Evolutionary conservation across 1,140 invertebrate genomes (phyloP).

Genomic region (Homarus americanus): DNA sequence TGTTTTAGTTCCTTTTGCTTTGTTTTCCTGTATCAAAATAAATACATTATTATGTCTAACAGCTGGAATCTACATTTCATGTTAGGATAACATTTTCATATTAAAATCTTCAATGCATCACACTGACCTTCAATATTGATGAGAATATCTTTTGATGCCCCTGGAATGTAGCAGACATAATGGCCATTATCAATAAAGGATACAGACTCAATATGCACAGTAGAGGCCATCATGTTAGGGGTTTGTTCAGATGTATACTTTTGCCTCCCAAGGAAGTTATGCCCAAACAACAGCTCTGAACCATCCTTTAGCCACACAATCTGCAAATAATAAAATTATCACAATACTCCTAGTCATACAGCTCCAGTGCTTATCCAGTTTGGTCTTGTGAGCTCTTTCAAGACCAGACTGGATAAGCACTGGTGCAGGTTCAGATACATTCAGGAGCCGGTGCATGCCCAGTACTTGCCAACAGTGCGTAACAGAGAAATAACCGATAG

Average conservation of each 20-base stretch:
- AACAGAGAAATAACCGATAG: too few species aligned
- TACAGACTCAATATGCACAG: conserved; percentile 45
- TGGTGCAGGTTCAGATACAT: too few species aligned
- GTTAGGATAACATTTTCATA: not conserved
- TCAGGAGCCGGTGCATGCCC: too few species aligned
- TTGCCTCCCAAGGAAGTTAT: not conserved
- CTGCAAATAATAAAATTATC: not conserved
- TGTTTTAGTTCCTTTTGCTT: too few species aligned
- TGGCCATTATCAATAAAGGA: conserved; percentile 59
- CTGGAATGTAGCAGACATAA: conserved; percentile 63
- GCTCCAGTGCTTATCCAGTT: too few species aligned
- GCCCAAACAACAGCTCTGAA: conserved; percentile 41
- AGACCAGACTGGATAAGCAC: too few species aligned
- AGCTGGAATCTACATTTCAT: too few species aligned
- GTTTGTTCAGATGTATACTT: conserved; percentile 4
- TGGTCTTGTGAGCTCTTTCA: too few species aligned
- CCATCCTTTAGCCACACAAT: conserved; percentile 58
- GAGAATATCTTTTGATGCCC: conserved; percentile 52
- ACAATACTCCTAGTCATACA: too few species aligned
- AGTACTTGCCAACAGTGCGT: too few species aligned
- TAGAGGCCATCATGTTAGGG: conserved; percentile 28
- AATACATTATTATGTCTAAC: too few species aligned
- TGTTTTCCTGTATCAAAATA: too few species aligned
- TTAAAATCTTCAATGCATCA: not conserved
- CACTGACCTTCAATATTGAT: conserved; percentile 61